phyloP scores from a whole-genome alignment of 2,113 vertebrate genomes.

The Lonchura striata region DNA sequence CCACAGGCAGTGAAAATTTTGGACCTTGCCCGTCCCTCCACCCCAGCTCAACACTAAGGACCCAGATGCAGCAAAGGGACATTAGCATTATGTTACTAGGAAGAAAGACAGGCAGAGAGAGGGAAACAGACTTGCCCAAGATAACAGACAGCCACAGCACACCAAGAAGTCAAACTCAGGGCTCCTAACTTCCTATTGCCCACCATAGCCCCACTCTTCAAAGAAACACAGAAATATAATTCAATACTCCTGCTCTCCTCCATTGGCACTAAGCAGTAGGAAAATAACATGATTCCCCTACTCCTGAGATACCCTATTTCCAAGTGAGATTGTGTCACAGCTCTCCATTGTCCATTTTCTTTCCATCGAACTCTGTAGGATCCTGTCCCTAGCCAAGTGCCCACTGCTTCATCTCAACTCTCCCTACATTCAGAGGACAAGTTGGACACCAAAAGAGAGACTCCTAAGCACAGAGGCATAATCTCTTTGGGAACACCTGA shows the following conservation, averaged over 20 bases:
- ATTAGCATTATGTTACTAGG: slow-evolving; percentile 47
- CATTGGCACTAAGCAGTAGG: background rate
- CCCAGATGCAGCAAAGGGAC: slow-evolving; percentile 33
- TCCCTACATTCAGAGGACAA: background rate
- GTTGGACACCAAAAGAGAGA: background rate
- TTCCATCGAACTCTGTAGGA: background rate
- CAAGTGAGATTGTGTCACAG: rapidly evolving
- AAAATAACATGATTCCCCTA: background rate
- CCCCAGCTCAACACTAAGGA: background rate
- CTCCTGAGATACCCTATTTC: background rate
- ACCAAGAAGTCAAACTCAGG: slow-evolving; percentile 14
- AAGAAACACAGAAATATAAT: background rate
- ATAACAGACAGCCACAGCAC: slow-evolving; percentile 40
- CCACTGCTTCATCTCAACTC: background rate
- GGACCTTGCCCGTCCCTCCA: background rate
- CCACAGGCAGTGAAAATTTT: background rate
- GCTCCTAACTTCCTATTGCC: slow-evolving; percentile 17
- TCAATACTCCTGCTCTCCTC: background rate
- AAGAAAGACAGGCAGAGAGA: slow-evolving; percentile 38
- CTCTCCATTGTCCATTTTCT: background rate
- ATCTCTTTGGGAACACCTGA: background rate
- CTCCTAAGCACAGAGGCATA: background rate
- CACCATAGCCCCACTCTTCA: background rate
- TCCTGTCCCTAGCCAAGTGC: background rate
- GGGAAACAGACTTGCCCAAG: slow-evolving; percentile 21